Conservation (phyloP, 2,888 invertebrate species). For the Lycophotia porphyrea region DNA sequence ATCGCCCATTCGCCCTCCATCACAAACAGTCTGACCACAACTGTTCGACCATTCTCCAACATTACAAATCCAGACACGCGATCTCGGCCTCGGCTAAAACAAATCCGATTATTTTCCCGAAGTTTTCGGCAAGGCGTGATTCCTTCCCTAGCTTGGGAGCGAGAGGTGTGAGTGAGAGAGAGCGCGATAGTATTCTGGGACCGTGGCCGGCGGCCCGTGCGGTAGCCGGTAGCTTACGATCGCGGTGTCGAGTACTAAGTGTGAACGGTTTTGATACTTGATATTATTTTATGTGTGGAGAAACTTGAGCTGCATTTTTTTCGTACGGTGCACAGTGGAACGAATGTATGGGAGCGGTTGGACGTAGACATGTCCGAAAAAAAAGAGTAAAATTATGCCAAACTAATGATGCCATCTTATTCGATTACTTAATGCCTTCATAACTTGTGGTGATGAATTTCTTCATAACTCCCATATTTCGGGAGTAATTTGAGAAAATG, state of each 20-base stretch:
- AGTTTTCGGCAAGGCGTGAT: constrained; percentile 65
- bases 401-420: too few relatives aligned
- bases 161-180: constrained; percentile 66
- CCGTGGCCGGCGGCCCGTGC: constrained; percentile 68
- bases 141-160: constrained; percentile 60
- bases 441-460: too few relatives aligned
- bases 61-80: constrained; percentile 63
- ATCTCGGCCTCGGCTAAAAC: constrained; percentile 61
- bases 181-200: constrained; percentile 58
- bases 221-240: constrained; percentile 78
- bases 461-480: too few relatives aligned
- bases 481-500: too few relatives aligned
- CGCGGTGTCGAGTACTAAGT: constrained; percentile 69
- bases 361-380: too few relatives aligned
- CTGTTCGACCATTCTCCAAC: constrained; percentile 34
- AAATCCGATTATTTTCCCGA: constrained; percentile 64
- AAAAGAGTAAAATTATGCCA: too few relatives aligned
- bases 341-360: too few relatives aligned
- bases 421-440: too few relatives aligned
- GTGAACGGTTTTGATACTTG: constrained; percentile 77
- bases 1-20: constrained; percentile 13
- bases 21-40: constrained; percentile 36
- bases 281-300: constrained; percentile 36
- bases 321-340: too few relatives aligned
- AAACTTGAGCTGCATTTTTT: constrained; percentile 18